Evolutionary conservation across 2,888 invertebrate genomes (phyloP).

Genomic region (Toxonevra muliebris): DNA sequence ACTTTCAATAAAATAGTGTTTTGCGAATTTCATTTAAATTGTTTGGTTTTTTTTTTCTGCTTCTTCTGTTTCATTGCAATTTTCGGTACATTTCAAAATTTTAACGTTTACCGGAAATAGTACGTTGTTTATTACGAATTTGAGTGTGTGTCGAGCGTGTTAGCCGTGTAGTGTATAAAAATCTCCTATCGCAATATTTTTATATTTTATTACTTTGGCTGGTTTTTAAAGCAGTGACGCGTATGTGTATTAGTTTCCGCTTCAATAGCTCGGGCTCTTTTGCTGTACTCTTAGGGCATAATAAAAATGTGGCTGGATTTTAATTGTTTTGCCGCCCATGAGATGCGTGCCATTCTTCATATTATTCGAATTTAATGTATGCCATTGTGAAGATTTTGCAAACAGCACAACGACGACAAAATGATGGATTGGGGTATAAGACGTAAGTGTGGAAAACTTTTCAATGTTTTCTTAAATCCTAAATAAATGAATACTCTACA

Average conservation of each 20-base stretch:
- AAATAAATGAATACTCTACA: slow-evolving; percentile 13
- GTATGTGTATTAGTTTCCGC: not conserved
- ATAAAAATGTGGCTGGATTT: slow-evolving; percentile 11
- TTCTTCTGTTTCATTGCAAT: too few relatives aligned
- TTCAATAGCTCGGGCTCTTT: not conserved
- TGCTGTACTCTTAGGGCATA: not conserved
- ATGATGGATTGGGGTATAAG: slow-evolving; percentile 81
- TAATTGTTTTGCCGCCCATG: slow-evolving; percentile 14
- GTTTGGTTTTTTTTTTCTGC: too few relatives aligned
- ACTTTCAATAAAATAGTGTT: too few relatives aligned
- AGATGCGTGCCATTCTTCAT: slow-evolving; percentile 27
- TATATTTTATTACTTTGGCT: not conserved
- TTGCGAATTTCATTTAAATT: too few relatives aligned
- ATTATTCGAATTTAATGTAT: slow-evolving; percentile 36
- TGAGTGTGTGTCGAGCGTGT: too few relatives aligned
- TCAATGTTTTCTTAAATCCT: not conserved
- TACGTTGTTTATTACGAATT: too few relatives aligned
- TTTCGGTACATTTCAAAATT: too few relatives aligned
- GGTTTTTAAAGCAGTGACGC: not conserved
- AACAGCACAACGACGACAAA: slow-evolving; percentile 50
- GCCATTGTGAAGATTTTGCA: slow-evolving; percentile 26
- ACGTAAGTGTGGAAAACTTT: slow-evolving; percentile 68
- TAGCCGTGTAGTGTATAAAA: not conserved
- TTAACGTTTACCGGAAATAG: too few relatives aligned
- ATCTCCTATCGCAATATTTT: slow-evolving; percentile 16